Evolutionary conservation across 1,140 invertebrate genomes (phyloP).

Genomic region (Achroia grisella): DNA sequence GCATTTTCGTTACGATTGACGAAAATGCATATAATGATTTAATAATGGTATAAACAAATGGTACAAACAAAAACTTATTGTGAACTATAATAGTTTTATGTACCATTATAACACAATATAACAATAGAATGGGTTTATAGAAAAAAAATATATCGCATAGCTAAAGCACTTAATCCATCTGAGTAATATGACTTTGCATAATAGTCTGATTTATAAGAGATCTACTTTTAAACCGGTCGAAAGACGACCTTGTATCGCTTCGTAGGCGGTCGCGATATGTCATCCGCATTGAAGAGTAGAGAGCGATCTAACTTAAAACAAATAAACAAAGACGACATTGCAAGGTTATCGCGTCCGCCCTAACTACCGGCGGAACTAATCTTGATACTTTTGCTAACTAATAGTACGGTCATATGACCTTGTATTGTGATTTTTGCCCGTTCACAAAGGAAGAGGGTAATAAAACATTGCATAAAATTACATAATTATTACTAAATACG

Average conservation of each 20-base stretch:
- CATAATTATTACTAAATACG: background rate
- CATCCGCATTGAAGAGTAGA: constrained; percentile 15
- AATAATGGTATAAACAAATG: too few species aligned
- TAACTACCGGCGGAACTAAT: constrained; percentile 20
- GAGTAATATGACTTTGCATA: constrained; percentile 17
- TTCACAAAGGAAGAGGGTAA: constrained; percentile 1
- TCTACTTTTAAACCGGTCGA: constrained; percentile 29
- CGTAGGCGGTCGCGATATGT: constrained; percentile 22
- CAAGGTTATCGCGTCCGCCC: constrained; percentile 22
- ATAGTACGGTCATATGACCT: constrained; percentile 13
- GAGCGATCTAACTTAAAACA: constrained; percentile 9
- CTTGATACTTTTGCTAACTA: constrained; percentile 12
- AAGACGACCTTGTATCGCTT: constrained; percentile 18
- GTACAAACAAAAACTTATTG: too few species aligned
- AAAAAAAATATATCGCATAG: too few species aligned
- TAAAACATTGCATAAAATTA: background rate
- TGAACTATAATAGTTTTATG: too few species aligned
- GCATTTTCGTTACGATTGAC: too few species aligned
- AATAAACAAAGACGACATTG: constrained; percentile 22
- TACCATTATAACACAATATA: too few species aligned
- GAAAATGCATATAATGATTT: too few species aligned
- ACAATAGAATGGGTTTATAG: too few species aligned
- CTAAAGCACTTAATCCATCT: too few species aligned
- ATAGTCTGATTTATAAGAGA: constrained; percentile 18
- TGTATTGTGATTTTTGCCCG: constrained; percentile 13